Evolutionary conservation across 2,113 vertebrate species (phyloP), one percentile per base, ranked within the genome.

Genomic region (Prinia subflava): DNA sequence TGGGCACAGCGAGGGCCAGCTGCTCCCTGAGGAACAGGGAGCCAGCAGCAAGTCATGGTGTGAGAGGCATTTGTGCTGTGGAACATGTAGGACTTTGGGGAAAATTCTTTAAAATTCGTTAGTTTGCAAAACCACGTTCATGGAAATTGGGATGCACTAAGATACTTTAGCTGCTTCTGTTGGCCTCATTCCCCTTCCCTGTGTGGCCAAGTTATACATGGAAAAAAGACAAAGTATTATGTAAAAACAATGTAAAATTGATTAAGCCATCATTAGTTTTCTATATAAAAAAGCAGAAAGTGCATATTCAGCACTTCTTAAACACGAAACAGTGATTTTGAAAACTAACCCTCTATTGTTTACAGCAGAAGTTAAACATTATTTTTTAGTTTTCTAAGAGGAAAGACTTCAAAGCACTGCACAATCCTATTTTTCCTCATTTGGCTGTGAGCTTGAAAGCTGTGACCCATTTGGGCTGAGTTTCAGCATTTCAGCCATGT

Each of bases 1-100:
- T 39, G 70, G 31, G 57, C 20, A 1, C 63, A 94, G 49, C 0
- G 0, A 65, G 62, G 49, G 44, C 21, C 0, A 0, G 7, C 19
- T 83, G 44, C 44, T 85, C 57, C 88, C 79, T 52, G 57, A 68
- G 56, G 42, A 31, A 42, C 41, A 5, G 6, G 30, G 17, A 69
- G 44, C 30, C 46, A 8, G 10, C 23, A 80, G 53, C 28, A 80
- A 95, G 37, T 46, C 53, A 7, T n/a, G 41, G 20, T 47, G 15
- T 5, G 15, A 74, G 60, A 64, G 5, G 7, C 27, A 68, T 69
- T 96, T 92, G 12, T 67, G 44, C 64, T 88, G 24, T 57, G 47
- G n/a, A 86, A 80, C 13, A 30, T 25, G 5, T 21, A 70, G 78
- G 17, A 52, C 7, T 30, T 14, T 8, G 35, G 28, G 17, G 7